Evolutionary conservation across 2,797 vertebrate species (phyloP), one percentile per base, ranked within the genome.

Genomic region (Enteromius afrohamiltoni): DNA sequence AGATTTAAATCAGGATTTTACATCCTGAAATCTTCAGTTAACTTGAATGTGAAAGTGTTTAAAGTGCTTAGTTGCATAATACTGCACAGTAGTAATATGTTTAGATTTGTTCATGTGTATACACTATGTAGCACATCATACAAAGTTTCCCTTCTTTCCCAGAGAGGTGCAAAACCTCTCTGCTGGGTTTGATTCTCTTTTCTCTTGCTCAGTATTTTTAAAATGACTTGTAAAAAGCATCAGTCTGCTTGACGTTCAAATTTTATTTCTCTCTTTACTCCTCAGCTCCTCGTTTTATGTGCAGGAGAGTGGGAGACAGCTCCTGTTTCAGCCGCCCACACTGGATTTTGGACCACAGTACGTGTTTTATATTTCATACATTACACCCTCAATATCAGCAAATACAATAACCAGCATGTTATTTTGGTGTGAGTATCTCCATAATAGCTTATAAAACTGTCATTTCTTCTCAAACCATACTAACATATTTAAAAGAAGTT

Each of bases 291-390:
- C 96, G 80, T 90, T 95, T 87, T 97, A 95, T 91, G 90, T 95
- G 31, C 93, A 91, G 87, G 94, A 94, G 87, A 95, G 91, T 92
- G 95, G 95, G 90, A 97, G 93, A 91, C 94, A 94, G 60, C 93
- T 99, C 92, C 93, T 95, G 93, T 97, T 99, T 91, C 96, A 98
- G 88, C 98, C 98, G 0, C 95, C 97, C 83, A 92, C 93, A 85
- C 89, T 99, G 92, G 96, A 98, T 93, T 99, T 99, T 91, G 96
- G 97, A 91, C 93, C 94, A 86, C 98, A 99, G 98, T 99, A 94
- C 97, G 95, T 93, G 17, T 67, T 45, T 34, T 47, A 21, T n/a
- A 60, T 47, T 78, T 70, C 67, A 77, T 85, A 53, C 29, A 76
- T 60, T 65, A 69, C 23, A 69, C 47, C 23, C 34, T 65, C 37